A percentile compares a stretch with the other conserved stretches of the same genome.
These are phyloP conservation scores for Protaetia brevitarsis DNA, from an alignment of 1,140 invertebrate species.

Conservation along the genomic window DNA sequence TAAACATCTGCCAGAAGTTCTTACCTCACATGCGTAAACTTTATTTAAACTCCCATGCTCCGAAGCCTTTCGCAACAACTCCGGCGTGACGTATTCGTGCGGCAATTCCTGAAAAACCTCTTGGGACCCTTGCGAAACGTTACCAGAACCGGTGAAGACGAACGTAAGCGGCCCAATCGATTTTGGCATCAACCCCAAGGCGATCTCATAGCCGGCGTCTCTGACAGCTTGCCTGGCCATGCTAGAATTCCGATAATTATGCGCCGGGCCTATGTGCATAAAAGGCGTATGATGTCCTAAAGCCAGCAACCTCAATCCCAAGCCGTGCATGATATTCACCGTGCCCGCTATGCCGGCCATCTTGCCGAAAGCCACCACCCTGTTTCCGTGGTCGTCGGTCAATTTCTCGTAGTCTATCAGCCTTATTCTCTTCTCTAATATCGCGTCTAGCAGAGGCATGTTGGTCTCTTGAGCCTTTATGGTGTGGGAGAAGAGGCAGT, in stretches of 20 bases:
- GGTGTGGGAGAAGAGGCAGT: conserved; percentile 98
- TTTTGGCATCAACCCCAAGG: conserved; percentile 95
- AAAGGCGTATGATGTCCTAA: conserved; percentile 98
- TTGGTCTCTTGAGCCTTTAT: conserved; percentile 99
- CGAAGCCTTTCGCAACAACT: conserved; percentile 91
- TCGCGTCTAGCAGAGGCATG: conserved; percentile 95
- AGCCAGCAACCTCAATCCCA: conserved; percentile 90
- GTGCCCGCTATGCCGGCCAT: conserved; percentile 98
- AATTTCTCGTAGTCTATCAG: conserved; percentile 97
- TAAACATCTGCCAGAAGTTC: too few species aligned
- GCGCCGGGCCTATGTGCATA: conserved; percentile 98
- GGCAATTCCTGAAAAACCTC: conserved; percentile 97
- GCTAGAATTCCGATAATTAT: conserved; percentile 96
- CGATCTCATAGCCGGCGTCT: conserved; percentile 97
- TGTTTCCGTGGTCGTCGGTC: conserved; percentile 80
- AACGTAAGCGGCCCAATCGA: conserved; percentile 97
- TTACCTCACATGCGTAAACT: conserved; percentile 83
- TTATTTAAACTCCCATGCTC: conserved; percentile 94
- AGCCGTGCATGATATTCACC: conserved; percentile 97
- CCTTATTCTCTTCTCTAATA: conserved; percentile 92
- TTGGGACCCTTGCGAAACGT: conserved; percentile 88
- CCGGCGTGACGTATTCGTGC: conserved; percentile 94
- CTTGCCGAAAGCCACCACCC: conserved; percentile 98
- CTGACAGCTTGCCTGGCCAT: conserved; percentile 96
- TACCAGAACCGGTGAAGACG: conserved; percentile 94